phyloP scores from a whole-genome alignment of 2,888 invertebrate genomes.

The Eristalis arbustorum region DNA sequence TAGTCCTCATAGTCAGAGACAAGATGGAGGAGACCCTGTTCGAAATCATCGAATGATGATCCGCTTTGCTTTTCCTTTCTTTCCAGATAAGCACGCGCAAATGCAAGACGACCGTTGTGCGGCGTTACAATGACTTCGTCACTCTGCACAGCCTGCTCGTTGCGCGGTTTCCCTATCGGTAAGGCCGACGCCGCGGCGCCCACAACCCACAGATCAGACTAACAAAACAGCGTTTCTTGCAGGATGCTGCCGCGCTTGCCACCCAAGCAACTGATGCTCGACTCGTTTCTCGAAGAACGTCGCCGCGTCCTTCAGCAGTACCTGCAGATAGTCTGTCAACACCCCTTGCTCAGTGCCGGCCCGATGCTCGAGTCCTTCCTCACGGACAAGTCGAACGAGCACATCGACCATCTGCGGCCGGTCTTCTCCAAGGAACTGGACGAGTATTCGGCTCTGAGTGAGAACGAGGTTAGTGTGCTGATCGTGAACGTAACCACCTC shows the following conservation, averaged over 20 bases:
- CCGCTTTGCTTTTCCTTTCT: background rate
- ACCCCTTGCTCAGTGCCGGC: conserved; percentile 82
- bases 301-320: conserved; percentile 86
- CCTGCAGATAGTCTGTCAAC: conserved; percentile 86
- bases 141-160: conserved; percentile 86
- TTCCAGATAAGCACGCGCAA: conserved; percentile 81
- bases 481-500: too few relatives aligned
- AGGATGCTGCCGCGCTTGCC: conserved; percentile 87
- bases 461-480: conserved; percentile 67
- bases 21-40: too few relatives aligned
- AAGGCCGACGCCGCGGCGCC: conserved; percentile 43
- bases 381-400: conserved; percentile 71
- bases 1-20: too few relatives aligned
- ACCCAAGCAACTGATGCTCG: conserved; percentile 87
- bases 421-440: conserved; percentile 71
- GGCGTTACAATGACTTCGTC: conserved; percentile 89
- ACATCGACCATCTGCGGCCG: conserved; percentile 71
- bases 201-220: background rate
- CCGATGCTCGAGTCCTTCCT: conserved; percentile 71
- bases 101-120: conserved; percentile 85
- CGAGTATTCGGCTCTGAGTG: conserved; percentile 72
- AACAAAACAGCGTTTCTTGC: conserved; percentile 21
- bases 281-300: conserved; percentile 86
- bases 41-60: too few relatives aligned
- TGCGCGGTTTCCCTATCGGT: conserved; percentile 88